Evolutionary conservation across 1,140 invertebrate genomes (phyloP).

Genomic region (Leptinotarsa defecta): DNA sequence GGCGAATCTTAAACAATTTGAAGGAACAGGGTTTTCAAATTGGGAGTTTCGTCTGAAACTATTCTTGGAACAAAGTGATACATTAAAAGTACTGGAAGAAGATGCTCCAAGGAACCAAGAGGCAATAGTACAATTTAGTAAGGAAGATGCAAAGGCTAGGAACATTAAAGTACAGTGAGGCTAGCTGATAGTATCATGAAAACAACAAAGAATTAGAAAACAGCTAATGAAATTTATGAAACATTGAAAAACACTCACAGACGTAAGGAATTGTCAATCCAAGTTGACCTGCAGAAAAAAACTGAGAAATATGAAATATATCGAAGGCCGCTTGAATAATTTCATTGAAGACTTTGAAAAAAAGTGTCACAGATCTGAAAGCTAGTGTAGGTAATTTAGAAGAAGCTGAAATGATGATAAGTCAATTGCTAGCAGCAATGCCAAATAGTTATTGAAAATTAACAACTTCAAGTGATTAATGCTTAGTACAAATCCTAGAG

Average conservation of each 20-base stretch:
- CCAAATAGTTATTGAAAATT: background rate
- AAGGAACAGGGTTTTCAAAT: slow-evolving; percentile 30
- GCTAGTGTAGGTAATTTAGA: too few species aligned
- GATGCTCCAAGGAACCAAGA: background rate
- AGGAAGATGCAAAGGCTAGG: background rate
- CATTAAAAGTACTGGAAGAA: too few species aligned
- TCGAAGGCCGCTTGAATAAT: background rate
- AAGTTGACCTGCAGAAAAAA: too few species aligned
- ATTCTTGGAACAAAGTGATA: slow-evolving; percentile 20
- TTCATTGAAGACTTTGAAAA: background rate
- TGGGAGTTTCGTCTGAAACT: slow-evolving; percentile 37
- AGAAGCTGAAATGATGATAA: too few species aligned
- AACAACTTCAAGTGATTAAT: slow-evolving; percentile 4
- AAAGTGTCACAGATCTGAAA: background rate
- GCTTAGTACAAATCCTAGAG: slow-evolving; percentile 1
- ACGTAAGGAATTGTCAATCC: background rate
- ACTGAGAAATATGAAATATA: too few species aligned
- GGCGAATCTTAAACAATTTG: slow-evolving; percentile 28
- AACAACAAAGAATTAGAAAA: background rate
- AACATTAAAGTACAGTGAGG: background rate
- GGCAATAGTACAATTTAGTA: background rate
- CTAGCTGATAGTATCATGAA: background rate
- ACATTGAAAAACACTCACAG: background rate
- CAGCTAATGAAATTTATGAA: background rate
- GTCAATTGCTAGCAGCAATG: slow-evolving; percentile 13